Evolutionary conservation across 1,140 invertebrate genomes (phyloP).

Genomic region (Apocrypta bakeri): DNA sequence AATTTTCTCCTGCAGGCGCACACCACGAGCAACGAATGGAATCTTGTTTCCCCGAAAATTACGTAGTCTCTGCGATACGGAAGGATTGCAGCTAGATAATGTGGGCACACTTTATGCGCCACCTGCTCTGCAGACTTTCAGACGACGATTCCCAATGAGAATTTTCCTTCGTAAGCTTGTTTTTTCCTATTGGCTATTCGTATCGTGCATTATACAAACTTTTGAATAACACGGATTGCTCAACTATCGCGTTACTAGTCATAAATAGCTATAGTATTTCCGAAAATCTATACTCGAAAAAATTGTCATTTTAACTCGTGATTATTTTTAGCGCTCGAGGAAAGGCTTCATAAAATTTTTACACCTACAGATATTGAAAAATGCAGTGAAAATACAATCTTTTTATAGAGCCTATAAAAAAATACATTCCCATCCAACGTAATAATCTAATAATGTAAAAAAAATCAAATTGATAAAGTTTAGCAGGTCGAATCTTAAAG

Average conservation of each 20-base stretch:
- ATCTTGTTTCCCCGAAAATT: neutral
- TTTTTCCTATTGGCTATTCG: neutral
- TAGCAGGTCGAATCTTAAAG: too few species aligned
- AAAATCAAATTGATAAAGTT: neutral
- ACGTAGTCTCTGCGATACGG: neutral
- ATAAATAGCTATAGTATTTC: neutral
- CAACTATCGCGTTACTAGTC: neutral
- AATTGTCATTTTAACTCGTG: neutral
- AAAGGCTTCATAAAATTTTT: neutral
- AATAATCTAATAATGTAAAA: neutral
- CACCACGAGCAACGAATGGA: neutral
- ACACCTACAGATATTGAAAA: neutral
- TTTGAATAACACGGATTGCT: neutral
- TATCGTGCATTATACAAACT: neutral
- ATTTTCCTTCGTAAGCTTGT: neutral
- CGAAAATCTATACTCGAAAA: neutral
- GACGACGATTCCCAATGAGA: neutral
- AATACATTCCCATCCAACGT: neutral
- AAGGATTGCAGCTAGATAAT: neutral
- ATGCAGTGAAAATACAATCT: neutral
- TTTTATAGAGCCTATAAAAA: neutral
- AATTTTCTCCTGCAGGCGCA: neutral
- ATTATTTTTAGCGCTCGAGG: neutral
- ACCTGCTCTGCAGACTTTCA: neutral
- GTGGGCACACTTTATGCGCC: too few species aligned